Conservation (phyloP, 2,888 invertebrate genomes). For the Mythimna vitellina region DNA sequence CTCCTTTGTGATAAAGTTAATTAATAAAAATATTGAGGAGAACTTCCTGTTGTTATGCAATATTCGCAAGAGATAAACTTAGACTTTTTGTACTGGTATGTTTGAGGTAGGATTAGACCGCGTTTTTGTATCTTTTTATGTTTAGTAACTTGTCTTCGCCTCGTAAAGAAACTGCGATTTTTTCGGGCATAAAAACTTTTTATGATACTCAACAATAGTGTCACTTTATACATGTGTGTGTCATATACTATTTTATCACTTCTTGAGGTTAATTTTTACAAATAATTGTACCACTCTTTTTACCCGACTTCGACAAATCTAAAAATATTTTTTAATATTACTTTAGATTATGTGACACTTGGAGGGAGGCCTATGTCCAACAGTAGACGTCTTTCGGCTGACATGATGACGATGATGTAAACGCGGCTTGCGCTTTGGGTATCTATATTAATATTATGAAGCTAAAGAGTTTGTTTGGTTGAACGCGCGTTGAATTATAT, state of each 20-base stretch:
- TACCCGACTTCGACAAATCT: not conserved
- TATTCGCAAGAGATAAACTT: constrained; percentile 27
- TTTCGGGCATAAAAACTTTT: not conserved
- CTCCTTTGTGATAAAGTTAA: constrained; percentile 25
- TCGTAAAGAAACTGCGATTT: not conserved
- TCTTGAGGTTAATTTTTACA: not conserved
- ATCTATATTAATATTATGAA: too few relatives aligned
- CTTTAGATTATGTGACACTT: not conserved
- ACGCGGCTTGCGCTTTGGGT: not conserved
- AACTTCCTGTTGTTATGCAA: constrained; percentile 13
- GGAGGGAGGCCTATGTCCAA: too few relatives aligned
- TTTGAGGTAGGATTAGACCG: too few relatives aligned
- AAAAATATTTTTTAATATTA: not conserved
- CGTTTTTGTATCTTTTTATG: too few relatives aligned
- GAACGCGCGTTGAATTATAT: too few relatives aligned
- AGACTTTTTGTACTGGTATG: not conserved
- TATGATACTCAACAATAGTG: not conserved
- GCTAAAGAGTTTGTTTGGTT: too few relatives aligned
- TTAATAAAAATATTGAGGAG: constrained; percentile 2
- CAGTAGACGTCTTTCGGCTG: too few relatives aligned
- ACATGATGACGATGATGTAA: too few relatives aligned
- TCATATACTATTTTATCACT: not conserved
- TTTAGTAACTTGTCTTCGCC: too few relatives aligned
- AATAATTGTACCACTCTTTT: not conserved
- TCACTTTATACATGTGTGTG: not conserved